These are phyloP conservation scores for Antheraea yamamai DNA, from an alignment of 2,888 invertebrate genomes.

Conservation along the genomic window DNA sequence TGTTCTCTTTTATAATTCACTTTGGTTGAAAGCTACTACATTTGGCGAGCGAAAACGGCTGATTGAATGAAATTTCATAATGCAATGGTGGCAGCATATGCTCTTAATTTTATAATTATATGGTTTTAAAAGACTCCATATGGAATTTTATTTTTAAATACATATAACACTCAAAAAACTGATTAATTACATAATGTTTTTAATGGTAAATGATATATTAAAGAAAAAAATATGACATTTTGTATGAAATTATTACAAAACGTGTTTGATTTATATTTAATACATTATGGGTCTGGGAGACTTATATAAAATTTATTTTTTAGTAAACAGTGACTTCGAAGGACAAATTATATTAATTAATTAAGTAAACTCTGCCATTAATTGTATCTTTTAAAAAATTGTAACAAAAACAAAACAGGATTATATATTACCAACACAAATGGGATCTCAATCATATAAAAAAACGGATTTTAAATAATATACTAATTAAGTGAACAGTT, in stretches of 20 bases:
- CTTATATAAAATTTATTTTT: neutral
- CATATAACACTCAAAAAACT: neutral
- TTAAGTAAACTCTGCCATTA: constrained; percentile 43
- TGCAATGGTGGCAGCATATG: constrained; percentile 33
- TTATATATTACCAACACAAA: constrained; percentile 47
- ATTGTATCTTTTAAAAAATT: constrained; percentile 44
- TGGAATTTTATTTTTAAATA: neutral
- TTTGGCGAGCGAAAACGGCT: constrained; percentile 42
- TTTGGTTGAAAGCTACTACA: constrained; percentile 51
- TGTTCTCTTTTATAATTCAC: constrained; percentile 58
- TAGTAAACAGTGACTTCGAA: too few species aligned
- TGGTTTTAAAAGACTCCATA: neutral
- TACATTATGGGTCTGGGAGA: neutral
- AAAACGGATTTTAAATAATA: constrained; percentile 46
- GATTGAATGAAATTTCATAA: constrained; percentile 42
- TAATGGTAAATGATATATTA: too few species aligned
- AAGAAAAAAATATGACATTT: neutral
- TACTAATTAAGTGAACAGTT: constrained; percentile 52
- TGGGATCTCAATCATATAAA: constrained; percentile 67
- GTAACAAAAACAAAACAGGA: constrained; percentile 28
- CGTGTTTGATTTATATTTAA: neutral
- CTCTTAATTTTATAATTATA: constrained; percentile 26
- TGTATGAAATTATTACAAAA: neutral
- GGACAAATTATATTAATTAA: constrained; percentile 20
- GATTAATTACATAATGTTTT: neutral